Evolutionary conservation across 2,888 invertebrate genomes (phyloP), one percentile per base, ranked within the genome.

Genomic region (Phrixothrix hirtus): DNA sequence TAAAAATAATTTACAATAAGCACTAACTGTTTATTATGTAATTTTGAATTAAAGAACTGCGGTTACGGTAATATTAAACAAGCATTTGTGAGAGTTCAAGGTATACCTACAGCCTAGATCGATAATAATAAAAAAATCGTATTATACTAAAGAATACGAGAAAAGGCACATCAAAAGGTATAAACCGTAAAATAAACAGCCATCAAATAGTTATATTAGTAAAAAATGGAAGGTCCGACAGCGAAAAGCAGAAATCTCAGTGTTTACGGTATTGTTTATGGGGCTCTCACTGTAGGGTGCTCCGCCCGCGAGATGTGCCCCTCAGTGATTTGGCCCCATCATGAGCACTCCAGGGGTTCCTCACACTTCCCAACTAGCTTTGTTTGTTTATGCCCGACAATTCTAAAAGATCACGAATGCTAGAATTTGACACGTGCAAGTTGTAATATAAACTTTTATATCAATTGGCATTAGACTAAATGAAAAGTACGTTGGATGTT

Each of bases 221-320:
- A 68, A 69, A 69, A 69, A 70, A 65, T 66, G 67, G 62, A 60
- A 60, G 55, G 59, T 61, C 64, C 67, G 55, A 66, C 59, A 50
- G 67, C 51, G 66, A 49, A 43, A 56, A 62, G 60, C 59, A 60
- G 56, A 60, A 60, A 62, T 64, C 57, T 58, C 63, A 52, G 67
- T 67, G 68, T 71, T 70, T 71, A 69, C 66, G 67, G 69, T 65
- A 71, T 72, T 72, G 72, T 72, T 72, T 72, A 72, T 72, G 70
- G 67, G 70, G 61, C 54, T 54, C 60, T 56, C 67, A 54, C 64
- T 48, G 53, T 59, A 50, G 64, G 64, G 61, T 51, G 60, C 55
- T 46, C 60, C 62, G 59, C 64, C 64, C 61, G 61, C 62, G 59
- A 58, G 54, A 58, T 58, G 57, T 58, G 59, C 57, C 55, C 60